Conservation (phyloP, 1,140 invertebrate species). For the Coenobita brevimanus region DNA sequence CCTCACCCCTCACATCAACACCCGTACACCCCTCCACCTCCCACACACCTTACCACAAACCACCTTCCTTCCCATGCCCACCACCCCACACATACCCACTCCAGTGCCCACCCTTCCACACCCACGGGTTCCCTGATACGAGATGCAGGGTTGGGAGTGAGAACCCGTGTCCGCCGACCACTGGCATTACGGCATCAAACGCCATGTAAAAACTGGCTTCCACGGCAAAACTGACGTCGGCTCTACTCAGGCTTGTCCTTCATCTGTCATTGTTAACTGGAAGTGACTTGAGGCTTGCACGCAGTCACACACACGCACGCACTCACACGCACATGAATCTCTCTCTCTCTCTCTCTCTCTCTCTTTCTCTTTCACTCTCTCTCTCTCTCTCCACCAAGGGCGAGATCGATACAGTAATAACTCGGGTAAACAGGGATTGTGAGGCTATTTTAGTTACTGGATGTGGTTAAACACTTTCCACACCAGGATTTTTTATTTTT, state of each 20-base stretch:
- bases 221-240: not conserved
- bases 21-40: not conserved
- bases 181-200: not conserved
- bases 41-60: not conserved
- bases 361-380: too few relatives aligned
- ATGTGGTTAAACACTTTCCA: too few relatives aligned
- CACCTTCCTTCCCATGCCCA: not conserved
- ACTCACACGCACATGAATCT: too few relatives aligned
- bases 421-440: too few relatives aligned
- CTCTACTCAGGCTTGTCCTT: constrained; percentile 26
- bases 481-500: too few relatives aligned
- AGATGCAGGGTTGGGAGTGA: not conserved
- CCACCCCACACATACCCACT: not conserved
- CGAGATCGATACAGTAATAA: too few relatives aligned
- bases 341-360: too few relatives aligned
- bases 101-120: not conserved
- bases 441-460: too few relatives aligned
- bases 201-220: constrained; percentile 21
- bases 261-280: constrained; percentile 40
- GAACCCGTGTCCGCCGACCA: not conserved
- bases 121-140: not conserved
- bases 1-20: not conserved
- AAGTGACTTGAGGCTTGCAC: constrained; percentile 15
- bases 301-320: not conserved
- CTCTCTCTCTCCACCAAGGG: too few relatives aligned